These are phyloP conservation scores for Lagenorhynchus albirostris DNA, from an alignment of 2,113 vertebrate species.

Conservation along the genomic window DNA sequence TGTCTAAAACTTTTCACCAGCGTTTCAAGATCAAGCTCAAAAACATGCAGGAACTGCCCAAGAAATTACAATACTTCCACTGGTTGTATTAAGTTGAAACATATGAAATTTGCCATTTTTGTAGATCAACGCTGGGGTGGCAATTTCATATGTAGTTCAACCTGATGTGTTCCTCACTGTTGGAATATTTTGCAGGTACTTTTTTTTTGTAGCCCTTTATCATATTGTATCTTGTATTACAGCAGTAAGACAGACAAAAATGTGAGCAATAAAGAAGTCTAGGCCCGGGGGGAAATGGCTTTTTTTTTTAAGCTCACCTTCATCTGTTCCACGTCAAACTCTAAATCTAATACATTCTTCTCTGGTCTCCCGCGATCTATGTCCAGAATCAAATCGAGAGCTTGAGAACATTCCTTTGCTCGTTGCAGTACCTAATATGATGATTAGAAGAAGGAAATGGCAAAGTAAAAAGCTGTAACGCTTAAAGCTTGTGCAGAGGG, in stretches of 20 bases:
- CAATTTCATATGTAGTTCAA: not conserved
- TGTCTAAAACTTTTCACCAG: not conserved
- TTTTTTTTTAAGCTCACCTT: conserved; percentile 80
- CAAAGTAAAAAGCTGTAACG: not conserved
- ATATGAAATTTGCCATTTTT: not conserved
- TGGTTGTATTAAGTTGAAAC: not conserved
- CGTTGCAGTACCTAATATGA: conserved; percentile 88
- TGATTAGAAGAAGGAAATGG: not conserved
- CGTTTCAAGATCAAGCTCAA: conserved; percentile 3
- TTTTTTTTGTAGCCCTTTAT: not conserved
- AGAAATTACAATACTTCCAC: not conserved
- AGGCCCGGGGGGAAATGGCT: not conserved
- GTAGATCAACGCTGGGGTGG: not conserved
- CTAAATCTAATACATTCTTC: conserved; percentile 83
- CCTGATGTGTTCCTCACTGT: not conserved
- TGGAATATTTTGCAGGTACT: accelerated
- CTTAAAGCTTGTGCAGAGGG: not conserved
- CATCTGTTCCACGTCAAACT: conserved; percentile 88
- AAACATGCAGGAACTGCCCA: not conserved
- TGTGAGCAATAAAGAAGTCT: not conserved
- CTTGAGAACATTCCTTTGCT: conserved; percentile 90
- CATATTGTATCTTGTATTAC: not conserved
- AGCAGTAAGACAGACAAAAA: not conserved
- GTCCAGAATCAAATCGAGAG: conserved; percentile 87
- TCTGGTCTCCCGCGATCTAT: conserved; percentile 86